Base-by-base conservation (phyloP, 2,113 vertebrate genomes). In the Melanocharis versteri region DNA sequence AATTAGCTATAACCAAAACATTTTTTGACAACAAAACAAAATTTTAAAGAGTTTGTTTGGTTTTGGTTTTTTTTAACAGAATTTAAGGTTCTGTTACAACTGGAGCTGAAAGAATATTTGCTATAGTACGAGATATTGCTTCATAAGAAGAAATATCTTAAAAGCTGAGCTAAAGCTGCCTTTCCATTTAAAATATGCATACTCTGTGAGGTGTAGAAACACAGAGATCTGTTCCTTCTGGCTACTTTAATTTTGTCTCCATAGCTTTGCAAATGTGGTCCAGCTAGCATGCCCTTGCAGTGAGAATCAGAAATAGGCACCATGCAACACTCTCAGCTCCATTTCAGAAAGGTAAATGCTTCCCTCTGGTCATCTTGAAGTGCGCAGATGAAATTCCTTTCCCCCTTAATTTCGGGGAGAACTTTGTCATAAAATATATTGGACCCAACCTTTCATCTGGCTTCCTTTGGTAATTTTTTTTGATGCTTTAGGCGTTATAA, bases 321-420 rank as follows among this genome's bases (percentile, higher is more conserved):
- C 26, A 5, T 26, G 28, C 39, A 82, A 73, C 73, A 58, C 23
- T 80, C 68, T 71, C 42, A 51, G 20, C 71, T 71, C 62, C 16
- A 21, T 90, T 92, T 88, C 7, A 1, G 30, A 94, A 94, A 95
- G 94, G 93, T 93, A 93, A 92, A 85, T 4, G 10, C 28, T 93
- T 93, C 71, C 71, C 85, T 92, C 92, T 1, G 8, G 87, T 94
- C 71, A 71, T 91, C 90, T 44, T 44, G 48, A 70, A 56, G 30
- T 10, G 4, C 71, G 28, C 4, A 15, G 82, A 62, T 86, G 50
- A 66, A 86, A 92, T 77, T 91, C 47, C n/a, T 76, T 33, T 54
- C n/a, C 16, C n/a, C 14, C 8, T 78, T 86, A 31, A 86, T 88
- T 94, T 91, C 75, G 66, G 64, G 23, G 44, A 54, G 82, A 62